Evolutionary conservation across 2,113 vertebrate genomes (phyloP).

Genomic region (Sarotherodon lohbergeri): DNA sequence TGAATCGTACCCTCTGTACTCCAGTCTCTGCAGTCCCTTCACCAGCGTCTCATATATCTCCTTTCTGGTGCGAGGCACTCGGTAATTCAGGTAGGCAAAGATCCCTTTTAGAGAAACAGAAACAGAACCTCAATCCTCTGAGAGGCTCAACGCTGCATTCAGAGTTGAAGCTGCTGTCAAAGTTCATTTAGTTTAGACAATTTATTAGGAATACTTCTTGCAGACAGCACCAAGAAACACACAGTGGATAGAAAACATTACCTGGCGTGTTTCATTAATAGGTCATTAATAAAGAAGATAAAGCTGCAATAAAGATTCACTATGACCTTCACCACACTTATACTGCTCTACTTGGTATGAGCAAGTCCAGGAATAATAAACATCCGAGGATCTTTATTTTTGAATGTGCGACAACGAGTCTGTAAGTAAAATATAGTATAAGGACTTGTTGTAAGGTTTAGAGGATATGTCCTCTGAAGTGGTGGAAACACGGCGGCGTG

Average conservation of each 20-base stretch:
- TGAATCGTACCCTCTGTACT: slow-evolving; percentile 97
- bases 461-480: background rate
- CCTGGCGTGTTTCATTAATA: background rate
- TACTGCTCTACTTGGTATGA: background rate
- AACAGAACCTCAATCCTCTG: background rate
- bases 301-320: background rate
- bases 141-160: background rate
- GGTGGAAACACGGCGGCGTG: background rate
- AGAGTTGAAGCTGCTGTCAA: background rate
- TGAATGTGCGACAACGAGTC: background rate
- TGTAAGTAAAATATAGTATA: background rate
- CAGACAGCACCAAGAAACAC: background rate
- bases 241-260: background rate
- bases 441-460: background rate
- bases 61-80: slow-evolving; percentile 87
- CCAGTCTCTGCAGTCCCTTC: slow-evolving; percentile 90
- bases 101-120: slow-evolving; percentile 76
- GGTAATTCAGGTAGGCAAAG: slow-evolving; percentile 97
- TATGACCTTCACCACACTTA: background rate
- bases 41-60: slow-evolving; percentile 91
- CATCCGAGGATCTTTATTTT: background rate
- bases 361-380: background rate
- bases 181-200: background rate
- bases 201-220: background rate
- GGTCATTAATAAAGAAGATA: background rate